Evolutionary conservation across 2,797 vertebrate species (phyloP).

Genomic region (Orestias chungarensis): DNA sequence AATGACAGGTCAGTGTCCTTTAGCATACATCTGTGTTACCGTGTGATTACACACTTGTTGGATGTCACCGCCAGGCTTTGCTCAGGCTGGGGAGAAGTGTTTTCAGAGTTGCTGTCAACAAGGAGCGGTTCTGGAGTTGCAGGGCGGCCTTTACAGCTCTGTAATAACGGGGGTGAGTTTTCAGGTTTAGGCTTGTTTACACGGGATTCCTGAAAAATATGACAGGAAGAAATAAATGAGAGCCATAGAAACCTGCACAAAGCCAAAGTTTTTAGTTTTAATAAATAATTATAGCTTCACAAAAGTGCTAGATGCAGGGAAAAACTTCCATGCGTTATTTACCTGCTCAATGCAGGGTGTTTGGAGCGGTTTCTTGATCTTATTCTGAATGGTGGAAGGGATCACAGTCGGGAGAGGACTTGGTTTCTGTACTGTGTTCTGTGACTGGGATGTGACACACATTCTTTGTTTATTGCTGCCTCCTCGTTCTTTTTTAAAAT

Average conservation of each 20-base stretch:
- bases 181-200: constrained; percentile 71
- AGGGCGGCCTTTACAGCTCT: constrained; percentile 51
- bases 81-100: constrained; percentile 49
- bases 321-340: constrained; percentile 6
- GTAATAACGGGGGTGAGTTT: constrained; percentile 70
- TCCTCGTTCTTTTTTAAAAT: constrained; percentile 92
- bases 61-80: constrained; percentile 54
- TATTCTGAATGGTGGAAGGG: constrained; percentile 72
- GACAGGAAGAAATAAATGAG: not conserved
- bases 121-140: constrained; percentile 61
- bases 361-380: constrained; percentile 74
- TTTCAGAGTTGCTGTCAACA: constrained; percentile 31
- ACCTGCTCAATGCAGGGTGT: constrained; percentile 83
- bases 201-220: constrained; percentile 60
- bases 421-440: constrained; percentile 57
- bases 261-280: not conserved
- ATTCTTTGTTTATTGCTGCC: constrained; percentile 80
- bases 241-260: not conserved
- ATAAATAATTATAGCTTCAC: not conserved
- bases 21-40: not conserved
- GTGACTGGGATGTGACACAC: constrained; percentile 16
- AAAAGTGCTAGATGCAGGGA: not conserved
- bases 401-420: constrained; percentile 64
- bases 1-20: not conserved
- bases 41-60: constrained; percentile 30